Evolutionary conservation across 2,113 vertebrate genomes (phyloP).

Genomic region (Lampris megalopsis): DNA sequence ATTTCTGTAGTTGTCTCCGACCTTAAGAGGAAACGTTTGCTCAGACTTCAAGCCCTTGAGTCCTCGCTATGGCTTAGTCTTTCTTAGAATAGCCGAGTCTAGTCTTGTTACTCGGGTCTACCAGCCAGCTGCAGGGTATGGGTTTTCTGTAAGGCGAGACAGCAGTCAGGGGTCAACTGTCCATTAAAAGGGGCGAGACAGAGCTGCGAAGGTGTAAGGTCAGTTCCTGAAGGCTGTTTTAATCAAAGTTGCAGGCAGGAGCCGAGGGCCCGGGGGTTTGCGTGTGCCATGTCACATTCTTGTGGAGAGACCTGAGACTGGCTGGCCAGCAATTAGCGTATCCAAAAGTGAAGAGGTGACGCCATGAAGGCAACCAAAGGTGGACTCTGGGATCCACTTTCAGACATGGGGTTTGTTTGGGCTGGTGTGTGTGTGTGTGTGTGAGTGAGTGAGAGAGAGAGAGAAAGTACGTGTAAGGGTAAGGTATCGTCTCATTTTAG

Average conservation of each 20-base stretch:
- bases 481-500: constrained; percentile 57
- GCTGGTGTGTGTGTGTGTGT: constrained; percentile 27
- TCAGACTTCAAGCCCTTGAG: not conserved
- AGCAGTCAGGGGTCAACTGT: constrained; percentile 63
- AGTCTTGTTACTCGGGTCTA: not conserved
- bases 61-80: not conserved
- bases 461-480: constrained; percentile 8
- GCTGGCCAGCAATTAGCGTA: constrained; percentile 42
- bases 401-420: constrained; percentile 37
- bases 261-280: constrained; percentile 38
- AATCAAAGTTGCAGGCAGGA: constrained; percentile 78
- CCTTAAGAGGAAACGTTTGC: not conserved
- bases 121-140: constrained; percentile 34
- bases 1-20: too few species aligned
- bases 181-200: constrained; percentile 40
- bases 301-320: constrained; percentile 41
- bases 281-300: constrained; percentile 35
- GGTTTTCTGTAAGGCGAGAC: constrained; percentile 64
- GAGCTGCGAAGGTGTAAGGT: constrained; percentile 10
- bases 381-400: constrained; percentile 32
- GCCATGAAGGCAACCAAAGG: constrained; percentile 4
- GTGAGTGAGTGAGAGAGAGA: constrained; percentile 17
- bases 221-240: constrained; percentile 53
- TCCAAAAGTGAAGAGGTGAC: constrained; percentile 33
- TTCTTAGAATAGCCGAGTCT: constrained; percentile 8